These are phyloP conservation scores for Eumaeus atala DNA, from an alignment of 1,140 invertebrate species.

Conservation along the genomic window DNA sequence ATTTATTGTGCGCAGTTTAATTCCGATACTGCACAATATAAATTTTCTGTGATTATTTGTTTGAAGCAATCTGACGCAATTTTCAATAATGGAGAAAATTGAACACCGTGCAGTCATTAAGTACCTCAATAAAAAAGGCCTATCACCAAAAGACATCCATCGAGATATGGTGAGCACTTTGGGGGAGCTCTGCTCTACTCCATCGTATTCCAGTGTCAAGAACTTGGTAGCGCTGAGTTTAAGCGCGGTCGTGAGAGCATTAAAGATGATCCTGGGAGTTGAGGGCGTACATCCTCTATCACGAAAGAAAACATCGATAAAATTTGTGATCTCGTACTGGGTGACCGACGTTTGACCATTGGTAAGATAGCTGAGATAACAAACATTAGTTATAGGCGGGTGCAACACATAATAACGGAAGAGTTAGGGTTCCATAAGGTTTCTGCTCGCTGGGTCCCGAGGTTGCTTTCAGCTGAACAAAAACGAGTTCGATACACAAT, in stretches of 20 bases:
- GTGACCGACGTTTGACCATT: too few species aligned
- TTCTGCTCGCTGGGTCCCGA: constrained; percentile 10
- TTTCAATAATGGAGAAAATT: too few species aligned
- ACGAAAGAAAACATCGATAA: constrained; percentile 11
- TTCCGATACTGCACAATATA: too few species aligned
- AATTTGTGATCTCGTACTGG: constrained; percentile 10
- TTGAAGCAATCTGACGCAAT: too few species aligned
- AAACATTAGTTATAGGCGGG: too few species aligned
- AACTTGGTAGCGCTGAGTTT: constrained; percentile 13
- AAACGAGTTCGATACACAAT: too few species aligned
- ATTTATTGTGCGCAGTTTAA: too few species aligned
- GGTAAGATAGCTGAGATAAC: too few species aligned
- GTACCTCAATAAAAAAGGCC: constrained; percentile 11
- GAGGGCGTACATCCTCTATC: constrained; percentile 11
- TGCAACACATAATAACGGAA: constrained; percentile 14
- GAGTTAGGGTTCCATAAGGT: constrained; percentile 13
- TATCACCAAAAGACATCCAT: constrained; percentile 13
- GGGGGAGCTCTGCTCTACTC: constrained; percentile 14
- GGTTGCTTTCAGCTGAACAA: too few species aligned
- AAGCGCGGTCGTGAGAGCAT: constrained; percentile 15
- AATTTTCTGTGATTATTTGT: too few species aligned
- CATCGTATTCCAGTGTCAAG: constrained; percentile 15
- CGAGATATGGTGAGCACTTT: constrained; percentile 1
- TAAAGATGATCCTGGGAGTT: constrained; percentile 6
- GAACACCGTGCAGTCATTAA: constrained; percentile 14